These are phyloP conservation scores for Todus mexicanus DNA, from an alignment of 2,797 vertebrate species.

Conservation along the genomic window DNA sequence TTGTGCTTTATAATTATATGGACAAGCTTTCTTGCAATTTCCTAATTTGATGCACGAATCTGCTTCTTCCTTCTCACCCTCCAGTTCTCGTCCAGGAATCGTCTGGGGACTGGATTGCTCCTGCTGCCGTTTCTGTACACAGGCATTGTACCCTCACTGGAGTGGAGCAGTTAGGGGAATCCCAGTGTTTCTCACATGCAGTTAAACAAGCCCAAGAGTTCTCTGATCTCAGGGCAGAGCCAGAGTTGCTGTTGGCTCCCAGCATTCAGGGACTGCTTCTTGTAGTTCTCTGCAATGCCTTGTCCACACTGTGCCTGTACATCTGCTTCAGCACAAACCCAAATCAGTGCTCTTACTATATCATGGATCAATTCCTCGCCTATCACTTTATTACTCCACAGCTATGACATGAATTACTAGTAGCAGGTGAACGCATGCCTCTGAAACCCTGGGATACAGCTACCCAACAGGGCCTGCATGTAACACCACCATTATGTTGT, in stretches of 20 bases:
- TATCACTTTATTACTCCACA: background rate
- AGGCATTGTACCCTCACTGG: background rate
- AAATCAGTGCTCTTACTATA: background rate
- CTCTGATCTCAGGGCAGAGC: background rate
- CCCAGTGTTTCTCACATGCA: background rate
- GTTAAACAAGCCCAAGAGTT: background rate
- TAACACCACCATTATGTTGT: background rate
- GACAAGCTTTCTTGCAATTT: background rate
- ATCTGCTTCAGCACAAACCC: background rate
- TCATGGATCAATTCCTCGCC: background rate
- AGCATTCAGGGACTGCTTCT: background rate
- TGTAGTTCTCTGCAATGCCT: background rate
- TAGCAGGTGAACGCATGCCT: background rate
- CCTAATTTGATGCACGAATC: background rate
- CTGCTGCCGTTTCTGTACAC: background rate
- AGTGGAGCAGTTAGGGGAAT: background rate
- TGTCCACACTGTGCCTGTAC: background rate
- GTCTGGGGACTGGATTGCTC: background rate
- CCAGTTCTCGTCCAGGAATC: background rate
- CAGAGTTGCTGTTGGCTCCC: background rate
- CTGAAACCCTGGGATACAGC: background rate
- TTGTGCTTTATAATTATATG: background rate
- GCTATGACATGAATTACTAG: background rate
- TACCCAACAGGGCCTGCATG: background rate
- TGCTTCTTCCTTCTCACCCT: background rate